These are phyloP conservation scores for Stictocephala bisonia DNA, from an alignment of 2,888 invertebrate genomes.

Conservation along the genomic window DNA sequence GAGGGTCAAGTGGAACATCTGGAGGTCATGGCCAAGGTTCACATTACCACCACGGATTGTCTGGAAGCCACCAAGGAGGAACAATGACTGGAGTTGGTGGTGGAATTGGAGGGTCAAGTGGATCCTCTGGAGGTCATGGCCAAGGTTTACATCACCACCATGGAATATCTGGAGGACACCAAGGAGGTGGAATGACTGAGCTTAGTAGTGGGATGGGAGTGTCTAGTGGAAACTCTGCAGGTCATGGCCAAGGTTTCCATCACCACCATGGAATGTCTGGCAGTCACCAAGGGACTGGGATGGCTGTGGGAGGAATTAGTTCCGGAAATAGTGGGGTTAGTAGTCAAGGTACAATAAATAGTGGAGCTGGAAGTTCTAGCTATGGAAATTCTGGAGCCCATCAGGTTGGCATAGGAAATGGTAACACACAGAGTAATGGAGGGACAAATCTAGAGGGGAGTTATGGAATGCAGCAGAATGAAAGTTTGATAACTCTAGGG, in stretches of 20 bases:
- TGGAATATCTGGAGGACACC: too few relatives aligned
- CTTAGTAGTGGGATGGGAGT: background rate
- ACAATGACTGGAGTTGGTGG: too few relatives aligned
- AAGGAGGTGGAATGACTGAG: too few relatives aligned
- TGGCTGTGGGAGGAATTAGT: background rate
- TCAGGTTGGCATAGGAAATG: background rate
- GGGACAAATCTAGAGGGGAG: background rate
- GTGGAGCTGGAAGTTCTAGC: background rate
- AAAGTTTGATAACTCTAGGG: background rate
- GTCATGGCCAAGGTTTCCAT: background rate
- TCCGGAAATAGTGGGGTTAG: too few relatives aligned
- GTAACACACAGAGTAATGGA: too few relatives aligned
- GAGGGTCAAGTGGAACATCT: too few relatives aligned
- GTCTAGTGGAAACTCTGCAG: background rate
- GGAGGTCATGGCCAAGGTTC: too few relatives aligned
- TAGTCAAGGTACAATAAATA: too few relatives aligned
- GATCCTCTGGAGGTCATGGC: conserved; percentile 1
- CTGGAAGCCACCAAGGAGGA: background rate
- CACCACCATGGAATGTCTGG: background rate
- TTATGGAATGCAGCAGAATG: background rate
- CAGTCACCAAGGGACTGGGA: background rate
- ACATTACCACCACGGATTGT: background rate
- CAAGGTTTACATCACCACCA: too few relatives aligned
- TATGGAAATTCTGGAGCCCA: background rate
- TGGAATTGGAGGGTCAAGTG: background rate